These are phyloP conservation scores for Callocephalon fimbriatum DNA, from an alignment of 2,113 vertebrate species.

Conservation along the genomic window DNA sequence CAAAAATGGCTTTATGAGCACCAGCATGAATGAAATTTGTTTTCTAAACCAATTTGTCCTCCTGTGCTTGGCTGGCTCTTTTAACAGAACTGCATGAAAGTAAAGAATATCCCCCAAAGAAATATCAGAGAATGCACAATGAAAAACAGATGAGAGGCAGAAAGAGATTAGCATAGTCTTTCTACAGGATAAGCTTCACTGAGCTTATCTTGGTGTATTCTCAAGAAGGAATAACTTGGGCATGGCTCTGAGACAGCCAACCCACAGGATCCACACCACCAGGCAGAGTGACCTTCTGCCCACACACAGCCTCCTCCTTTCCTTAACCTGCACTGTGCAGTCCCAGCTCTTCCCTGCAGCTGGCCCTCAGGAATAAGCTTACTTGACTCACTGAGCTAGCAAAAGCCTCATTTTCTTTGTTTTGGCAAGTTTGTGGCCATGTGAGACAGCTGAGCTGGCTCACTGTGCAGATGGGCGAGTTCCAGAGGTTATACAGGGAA, in stretches of 20 bases:
- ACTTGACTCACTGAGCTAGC: neutral
- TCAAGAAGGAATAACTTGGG: neutral
- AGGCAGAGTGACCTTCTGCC: neutral
- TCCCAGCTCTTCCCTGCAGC: neutral
- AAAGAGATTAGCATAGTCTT: neutral
- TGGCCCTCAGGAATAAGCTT: neutral
- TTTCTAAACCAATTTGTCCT: slow-evolving; percentile 11
- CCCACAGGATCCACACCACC: neutral
- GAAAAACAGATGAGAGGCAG: neutral
- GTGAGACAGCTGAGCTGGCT: neutral
- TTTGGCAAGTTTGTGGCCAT: neutral
- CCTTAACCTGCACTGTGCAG: neutral
- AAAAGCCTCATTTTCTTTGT: neutral
- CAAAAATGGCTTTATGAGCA: slow-evolving; percentile 7
- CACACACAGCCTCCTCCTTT: neutral
- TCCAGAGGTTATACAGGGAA: neutral
- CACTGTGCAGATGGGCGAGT: neutral
- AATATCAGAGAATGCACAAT: neutral
- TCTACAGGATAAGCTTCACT: neutral
- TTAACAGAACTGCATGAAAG: slow-evolving; percentile 2
- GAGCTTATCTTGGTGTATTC: neutral
- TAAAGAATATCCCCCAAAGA: neutral
- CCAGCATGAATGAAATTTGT: slow-evolving; percentile 25
- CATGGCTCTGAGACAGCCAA: neutral
- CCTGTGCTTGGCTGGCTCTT: slow-evolving; percentile 9